Percentiles rank a stretch among this genome's conserved stretches.
phyloP scores from a whole-genome alignment of 1,140 invertebrate genomes.

The Drosophila repletoides region DNA sequence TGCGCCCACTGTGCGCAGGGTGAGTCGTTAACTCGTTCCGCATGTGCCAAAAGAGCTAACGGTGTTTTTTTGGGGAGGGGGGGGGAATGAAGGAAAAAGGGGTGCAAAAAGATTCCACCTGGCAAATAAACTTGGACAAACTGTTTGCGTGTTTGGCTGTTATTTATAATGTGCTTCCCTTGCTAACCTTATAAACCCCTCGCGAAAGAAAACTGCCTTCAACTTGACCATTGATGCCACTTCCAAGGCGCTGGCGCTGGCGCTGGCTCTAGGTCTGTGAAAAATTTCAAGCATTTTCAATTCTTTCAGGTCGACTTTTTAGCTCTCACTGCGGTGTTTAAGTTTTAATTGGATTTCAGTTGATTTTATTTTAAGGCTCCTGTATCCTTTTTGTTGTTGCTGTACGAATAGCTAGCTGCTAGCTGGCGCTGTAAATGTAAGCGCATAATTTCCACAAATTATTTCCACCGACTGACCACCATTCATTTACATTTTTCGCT shows the following conservation, averaged over 20 bases:
- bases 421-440: conserved; percentile 39
- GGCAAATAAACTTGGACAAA: conserved; percentile 62
- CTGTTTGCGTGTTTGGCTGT: conserved; percentile 73
- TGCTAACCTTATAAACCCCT: neutral
- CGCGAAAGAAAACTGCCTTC: conserved; percentile 34
- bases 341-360: conserved; percentile 74
- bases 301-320: conserved; percentile 23
- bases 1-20: no score
- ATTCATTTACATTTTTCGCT: conserved; percentile 58
- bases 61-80: neutral
- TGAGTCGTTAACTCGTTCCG: conserved; percentile 61
- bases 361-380: conserved; percentile 31
- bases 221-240: conserved; percentile 56
- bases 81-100: no score
- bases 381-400: neutral
- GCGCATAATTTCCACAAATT: conserved; percentile 65
- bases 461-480: conserved; percentile 57
- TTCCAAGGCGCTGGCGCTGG: conserved; percentile 11
- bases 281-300: conserved; percentile 42
- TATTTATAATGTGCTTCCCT: conserved; percentile 63
- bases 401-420: neutral
- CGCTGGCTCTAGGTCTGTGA: no score
- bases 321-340: conserved; percentile 53
- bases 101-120: conserved; percentile 26
- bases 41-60: neutral